Conservation (phyloP, 2,113 vertebrate species). For the Apeltes quadracus region DNA sequence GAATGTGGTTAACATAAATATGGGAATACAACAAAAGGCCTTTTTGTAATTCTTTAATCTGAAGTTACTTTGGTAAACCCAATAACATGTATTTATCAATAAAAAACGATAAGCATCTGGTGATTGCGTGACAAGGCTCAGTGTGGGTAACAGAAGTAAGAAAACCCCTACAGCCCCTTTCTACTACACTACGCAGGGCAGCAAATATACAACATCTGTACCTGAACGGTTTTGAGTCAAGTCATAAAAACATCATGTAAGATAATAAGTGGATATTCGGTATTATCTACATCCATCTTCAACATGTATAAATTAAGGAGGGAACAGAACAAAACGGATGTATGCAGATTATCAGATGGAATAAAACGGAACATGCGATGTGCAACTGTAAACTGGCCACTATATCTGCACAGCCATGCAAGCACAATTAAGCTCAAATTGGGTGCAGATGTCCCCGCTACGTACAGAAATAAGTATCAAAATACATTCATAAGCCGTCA, state of each 20-base stretch:
- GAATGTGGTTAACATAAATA: conserved; percentile 1
- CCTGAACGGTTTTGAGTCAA: background rate
- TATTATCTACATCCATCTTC: background rate
- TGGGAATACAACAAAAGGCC: background rate
- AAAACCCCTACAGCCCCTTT: background rate
- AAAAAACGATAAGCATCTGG: background rate
- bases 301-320: conserved; percentile 3
- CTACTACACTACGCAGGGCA: background rate
- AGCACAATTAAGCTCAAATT: background rate
- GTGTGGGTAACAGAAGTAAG: background rate
- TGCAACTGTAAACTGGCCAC: conserved; percentile 19
- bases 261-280: background rate
- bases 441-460: background rate
- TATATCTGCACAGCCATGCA: background rate
- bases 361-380: background rate
- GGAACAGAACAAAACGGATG: background rate
- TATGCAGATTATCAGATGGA: background rate
- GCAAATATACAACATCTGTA: background rate
- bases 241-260: background rate
- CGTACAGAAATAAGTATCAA: conserved; percentile 4
- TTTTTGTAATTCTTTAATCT: background rate
- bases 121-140: background rate
- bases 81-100: background rate
- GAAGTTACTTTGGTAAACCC: background rate
- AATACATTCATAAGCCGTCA: conserved; percentile 26